Evolutionary conservation across 1,140 invertebrate genomes (phyloP).

Genomic region (Drosophila orosa): DNA sequence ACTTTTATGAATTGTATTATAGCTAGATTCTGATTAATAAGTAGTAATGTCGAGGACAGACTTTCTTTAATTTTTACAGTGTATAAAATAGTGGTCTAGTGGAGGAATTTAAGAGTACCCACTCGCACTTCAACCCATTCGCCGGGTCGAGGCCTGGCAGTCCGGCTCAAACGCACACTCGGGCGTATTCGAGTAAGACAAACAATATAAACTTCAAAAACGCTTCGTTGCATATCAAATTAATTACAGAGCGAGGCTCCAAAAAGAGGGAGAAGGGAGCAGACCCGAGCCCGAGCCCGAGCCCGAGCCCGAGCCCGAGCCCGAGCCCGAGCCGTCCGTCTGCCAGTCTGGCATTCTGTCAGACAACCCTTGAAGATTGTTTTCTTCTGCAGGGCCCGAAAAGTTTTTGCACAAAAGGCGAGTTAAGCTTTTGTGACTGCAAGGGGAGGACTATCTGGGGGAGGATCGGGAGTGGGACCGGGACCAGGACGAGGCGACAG

Average conservation of each 20-base stretch:
- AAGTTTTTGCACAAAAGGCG: constrained; percentile 74
- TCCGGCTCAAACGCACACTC: constrained; percentile 20
- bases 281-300: constrained; percentile 22
- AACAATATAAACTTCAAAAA: constrained; percentile 82
- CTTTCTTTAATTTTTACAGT: constrained; percentile 13
- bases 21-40: too few species aligned
- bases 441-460: constrained; percentile 21
- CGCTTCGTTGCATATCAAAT: constrained; percentile 82
- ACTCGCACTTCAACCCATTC: constrained; percentile 56
- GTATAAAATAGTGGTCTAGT: constrained; percentile 13
- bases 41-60: not conserved
- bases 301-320: too few species aligned
- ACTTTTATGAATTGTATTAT: too few species aligned
- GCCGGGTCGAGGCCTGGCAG: constrained; percentile 51
- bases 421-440: constrained; percentile 69
- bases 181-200: constrained; percentile 64
- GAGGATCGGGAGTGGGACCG: constrained; percentile 4
- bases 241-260: constrained; percentile 70
- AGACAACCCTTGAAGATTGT: constrained; percentile 81
- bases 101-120: constrained; percentile 50
- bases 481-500: constrained; percentile 57
- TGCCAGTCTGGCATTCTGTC: constrained; percentile 38
- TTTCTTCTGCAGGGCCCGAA: constrained; percentile 71
- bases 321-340: constrained; percentile 28
- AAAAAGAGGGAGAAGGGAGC: constrained; percentile 47